Evolutionary conservation across 2,797 vertebrate genomes (phyloP), one percentile per base, ranked within the genome.

Genomic region (Sternotherus odoratus): DNA sequence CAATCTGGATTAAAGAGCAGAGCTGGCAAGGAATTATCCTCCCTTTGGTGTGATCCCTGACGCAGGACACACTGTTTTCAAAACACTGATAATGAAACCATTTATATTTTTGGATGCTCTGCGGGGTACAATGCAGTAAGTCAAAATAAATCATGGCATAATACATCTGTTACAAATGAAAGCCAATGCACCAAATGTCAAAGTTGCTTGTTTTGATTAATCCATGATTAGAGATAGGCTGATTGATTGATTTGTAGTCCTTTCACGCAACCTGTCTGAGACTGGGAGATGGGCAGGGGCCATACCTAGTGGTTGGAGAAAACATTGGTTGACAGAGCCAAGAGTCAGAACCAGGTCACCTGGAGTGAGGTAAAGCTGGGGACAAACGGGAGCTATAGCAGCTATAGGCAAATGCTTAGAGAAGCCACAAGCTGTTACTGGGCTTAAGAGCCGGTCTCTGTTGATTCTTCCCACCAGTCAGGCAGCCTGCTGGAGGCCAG

Each of bases 91-190:
- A 86, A 91, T 77, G 80, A 95, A 91, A 89, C n/a, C 48, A 4
- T 84, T 87, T 94, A 94, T 92, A 50, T 39, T 91, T 96, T 94
- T 85, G 63, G 53, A 77, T 82, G 26, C 48, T 95, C 53, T 95
- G 86, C 85, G 89, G 48, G 23, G 50, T 77, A 92, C 63, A 84
- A 2, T 86, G 56, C 80, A 74, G 86, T 54, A 86, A 36, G 91
- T 81, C 33, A 91, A 77, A 96, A 88, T 86, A 90, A 95, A 93
- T 90, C 57, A 87, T 81, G 87, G 57, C 24, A 51, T 87, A 0
- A 0, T 79, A 74, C 2, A 24, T 39, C 50, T 92, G 43, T 86
- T 95, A 56, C 4, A 1, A 87, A 79, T 46, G 79, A 94, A 95
- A 95, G 28, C 77, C 87, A 85, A 90, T 84, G 82, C 50, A 83